Conservation (phyloP, 1,140 invertebrate genomes). For the Lasioglossum baleicum region DNA sequence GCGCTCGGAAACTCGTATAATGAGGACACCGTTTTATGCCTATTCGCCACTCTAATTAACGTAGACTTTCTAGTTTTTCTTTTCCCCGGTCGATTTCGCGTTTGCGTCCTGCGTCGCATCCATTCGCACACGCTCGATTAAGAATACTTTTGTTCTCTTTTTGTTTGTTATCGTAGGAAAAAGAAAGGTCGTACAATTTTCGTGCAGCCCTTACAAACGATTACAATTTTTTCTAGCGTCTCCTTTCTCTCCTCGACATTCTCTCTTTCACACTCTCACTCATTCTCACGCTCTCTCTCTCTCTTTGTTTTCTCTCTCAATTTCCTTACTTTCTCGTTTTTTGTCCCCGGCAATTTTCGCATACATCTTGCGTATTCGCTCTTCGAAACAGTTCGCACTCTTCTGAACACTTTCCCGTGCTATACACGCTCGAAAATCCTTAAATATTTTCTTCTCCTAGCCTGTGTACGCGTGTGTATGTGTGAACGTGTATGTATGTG, state of each 20-base stretch:
- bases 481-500: too few species aligned
- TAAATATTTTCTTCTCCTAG: too few species aligned
- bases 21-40: too few species aligned
- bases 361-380: background rate
- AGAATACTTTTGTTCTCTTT: background rate
- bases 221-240: background rate
- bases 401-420: background rate
- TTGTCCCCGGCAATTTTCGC: background rate
- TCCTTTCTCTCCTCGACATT: too few species aligned
- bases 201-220: constrained; percentile 9
- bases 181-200: constrained; percentile 48
- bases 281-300: background rate
- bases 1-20: too few species aligned
- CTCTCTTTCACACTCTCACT: background rate
- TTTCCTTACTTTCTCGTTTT: background rate
- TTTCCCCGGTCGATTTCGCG: too few species aligned
- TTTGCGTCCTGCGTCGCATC: background rate
- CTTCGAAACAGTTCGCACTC: background rate
- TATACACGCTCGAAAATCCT: background rate
- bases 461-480: too few species aligned
- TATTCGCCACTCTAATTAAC: too few species aligned
- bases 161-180: constrained; percentile 38
- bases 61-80: too few species aligned
- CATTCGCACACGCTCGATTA: constrained; percentile 27
- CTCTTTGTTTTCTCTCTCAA: background rate